These are phyloP conservation scores for Eucidaris tribuloides DNA, from an alignment of 35 echinoderm and acorn worm species.

Conservation along the genomic window DNA sequence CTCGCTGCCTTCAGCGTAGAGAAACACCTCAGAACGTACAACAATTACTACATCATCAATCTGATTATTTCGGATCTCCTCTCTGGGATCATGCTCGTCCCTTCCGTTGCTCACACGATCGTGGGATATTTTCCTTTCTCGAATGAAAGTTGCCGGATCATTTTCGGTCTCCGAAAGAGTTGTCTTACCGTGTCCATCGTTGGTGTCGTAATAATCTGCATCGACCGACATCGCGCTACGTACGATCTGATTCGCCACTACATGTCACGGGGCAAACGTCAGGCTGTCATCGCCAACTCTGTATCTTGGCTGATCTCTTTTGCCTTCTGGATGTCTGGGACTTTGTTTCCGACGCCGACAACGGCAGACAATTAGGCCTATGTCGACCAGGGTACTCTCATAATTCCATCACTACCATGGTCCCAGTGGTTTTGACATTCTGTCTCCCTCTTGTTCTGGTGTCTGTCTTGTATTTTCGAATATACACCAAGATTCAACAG, in stretches of 20 bases:
- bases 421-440: no score
- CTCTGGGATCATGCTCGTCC: slow-evolving; percentile 10
- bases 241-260: slow-evolving; percentile 13
- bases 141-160: background rate
- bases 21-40: slow-evolving; percentile 34
- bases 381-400: no score
- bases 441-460: no score
- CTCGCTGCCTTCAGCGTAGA: slow-evolving; percentile 19
- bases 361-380: no score
- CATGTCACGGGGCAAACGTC: background rate
- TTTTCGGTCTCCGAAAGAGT: background rate
- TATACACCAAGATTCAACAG: no score
- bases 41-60: slow-evolving; percentile 41
- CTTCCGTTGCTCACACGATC: background rate
- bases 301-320: background rate
- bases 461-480: no score
- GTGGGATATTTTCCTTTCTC: background rate
- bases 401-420: no score
- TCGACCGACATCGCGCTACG: slow-evolving; percentile 37
- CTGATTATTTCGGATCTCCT: slow-evolving; percentile 12
- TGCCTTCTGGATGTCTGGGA: slow-evolving; percentile 5
- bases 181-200: background rate
- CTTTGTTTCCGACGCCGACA: background rate
- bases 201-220: slow-evolving; percentile 22
- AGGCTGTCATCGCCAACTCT: background rate